Percentiles rank a stretch among this genome's conserved stretches.
phyloP scores from a whole-genome alignment of 2,888 invertebrate genomes.

The Drosophila borealis region DNA sequence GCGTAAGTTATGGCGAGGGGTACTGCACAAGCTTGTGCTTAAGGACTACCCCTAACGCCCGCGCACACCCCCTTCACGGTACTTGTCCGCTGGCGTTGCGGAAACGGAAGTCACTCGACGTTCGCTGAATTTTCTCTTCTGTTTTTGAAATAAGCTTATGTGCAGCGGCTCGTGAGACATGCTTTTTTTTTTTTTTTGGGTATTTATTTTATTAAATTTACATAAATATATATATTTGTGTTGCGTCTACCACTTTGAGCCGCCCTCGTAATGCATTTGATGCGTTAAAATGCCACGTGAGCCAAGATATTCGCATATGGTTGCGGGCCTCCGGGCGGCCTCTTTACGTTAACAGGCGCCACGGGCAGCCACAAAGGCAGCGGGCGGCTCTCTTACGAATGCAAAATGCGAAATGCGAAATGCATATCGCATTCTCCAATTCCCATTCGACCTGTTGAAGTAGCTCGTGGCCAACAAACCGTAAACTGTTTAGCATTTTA shows the following conservation, averaged over 20 bases:
- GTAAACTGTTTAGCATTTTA: not conserved
- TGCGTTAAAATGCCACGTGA: conserved; percentile 74
- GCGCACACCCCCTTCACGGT: conserved; percentile 7
- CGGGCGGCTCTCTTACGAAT: conserved; percentile 1
- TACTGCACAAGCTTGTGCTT: not conserved
- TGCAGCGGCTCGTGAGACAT: conserved; percentile 58
- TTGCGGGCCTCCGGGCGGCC: conserved; percentile 1
- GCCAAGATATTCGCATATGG: conserved; percentile 17
- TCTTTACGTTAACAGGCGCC: not conserved
- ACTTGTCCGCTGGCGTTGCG: conserved; percentile 49
- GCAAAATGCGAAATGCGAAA: conserved; percentile 1
- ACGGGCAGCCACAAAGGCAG: not conserved
- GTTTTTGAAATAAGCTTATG: conserved; percentile 64
- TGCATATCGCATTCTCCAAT: conserved; percentile 14
- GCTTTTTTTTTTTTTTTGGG: conserved; percentile 11
- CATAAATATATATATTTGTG: not conserved
- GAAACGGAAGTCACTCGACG: conserved; percentile 80
- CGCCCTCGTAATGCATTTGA: conserved; percentile 61
- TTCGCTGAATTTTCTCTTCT: conserved; percentile 2
- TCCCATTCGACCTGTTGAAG: conserved; percentile 26
- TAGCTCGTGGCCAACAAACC: not conserved
- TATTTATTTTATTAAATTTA: conserved; percentile 11
- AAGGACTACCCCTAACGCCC: conserved; percentile 3
- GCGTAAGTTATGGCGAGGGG: conserved; percentile 12
- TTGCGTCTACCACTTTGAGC: conserved; percentile 65